Conservation (phyloP, 2,113 vertebrate species). For the Muntiacus reevesi region DNA sequence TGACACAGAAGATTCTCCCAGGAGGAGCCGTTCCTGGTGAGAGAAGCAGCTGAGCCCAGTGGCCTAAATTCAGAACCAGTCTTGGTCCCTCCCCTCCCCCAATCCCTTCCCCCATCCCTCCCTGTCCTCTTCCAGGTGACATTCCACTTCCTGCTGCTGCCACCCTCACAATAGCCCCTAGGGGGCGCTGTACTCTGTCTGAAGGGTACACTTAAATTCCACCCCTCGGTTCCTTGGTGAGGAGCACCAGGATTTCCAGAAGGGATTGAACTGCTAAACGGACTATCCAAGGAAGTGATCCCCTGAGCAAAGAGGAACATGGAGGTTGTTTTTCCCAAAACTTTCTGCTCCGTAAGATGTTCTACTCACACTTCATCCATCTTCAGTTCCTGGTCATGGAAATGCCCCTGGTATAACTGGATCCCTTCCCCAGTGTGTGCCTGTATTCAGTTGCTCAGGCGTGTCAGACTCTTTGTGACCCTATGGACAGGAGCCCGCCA, state of each 20-base stretch:
- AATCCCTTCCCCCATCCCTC: no score
- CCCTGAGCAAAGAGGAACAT: not conserved
- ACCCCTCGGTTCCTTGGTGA: not conserved
- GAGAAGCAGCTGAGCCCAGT: not conserved
- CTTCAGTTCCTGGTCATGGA: not conserved
- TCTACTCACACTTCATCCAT: not conserved
- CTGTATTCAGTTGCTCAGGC: not conserved
- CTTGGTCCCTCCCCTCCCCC: rapidly evolving
- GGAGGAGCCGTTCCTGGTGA: not conserved
- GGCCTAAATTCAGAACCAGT: no score
- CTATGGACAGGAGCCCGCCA: not conserved
- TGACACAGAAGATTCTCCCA: not conserved
- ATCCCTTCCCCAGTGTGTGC: not conserved
- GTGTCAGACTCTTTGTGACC: not conserved
- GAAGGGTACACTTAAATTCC: not conserved
- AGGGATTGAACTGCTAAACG: not conserved
- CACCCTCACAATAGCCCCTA: not conserved
- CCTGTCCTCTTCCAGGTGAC: not conserved
- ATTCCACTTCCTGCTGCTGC: not conserved
- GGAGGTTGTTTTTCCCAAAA: not conserved
- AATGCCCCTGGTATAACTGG: not conserved
- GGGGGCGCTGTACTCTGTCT: not conserved
- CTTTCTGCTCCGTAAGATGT: not conserved
- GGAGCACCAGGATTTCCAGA: not conserved
- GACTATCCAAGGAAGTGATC: not conserved